Conservation (phyloP, 2,888 invertebrate species). For the Eretmocerus hayati region DNA sequence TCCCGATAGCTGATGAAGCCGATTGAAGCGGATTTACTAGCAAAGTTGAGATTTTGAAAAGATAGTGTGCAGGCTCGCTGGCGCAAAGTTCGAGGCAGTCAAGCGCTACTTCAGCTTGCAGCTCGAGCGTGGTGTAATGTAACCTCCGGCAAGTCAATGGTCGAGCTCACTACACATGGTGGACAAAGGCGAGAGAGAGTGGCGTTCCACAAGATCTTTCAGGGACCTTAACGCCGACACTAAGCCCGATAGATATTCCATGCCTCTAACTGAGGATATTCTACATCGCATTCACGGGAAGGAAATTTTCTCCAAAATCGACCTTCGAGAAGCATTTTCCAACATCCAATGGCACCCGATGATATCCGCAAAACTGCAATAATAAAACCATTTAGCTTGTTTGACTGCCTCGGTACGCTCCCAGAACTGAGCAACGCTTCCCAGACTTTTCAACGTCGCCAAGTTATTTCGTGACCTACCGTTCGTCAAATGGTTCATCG, state of each 20-base stretch:
- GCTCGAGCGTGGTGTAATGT: not conserved
- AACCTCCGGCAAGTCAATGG: not conserved
- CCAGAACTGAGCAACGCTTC: not conserved
- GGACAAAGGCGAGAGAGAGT: not conserved
- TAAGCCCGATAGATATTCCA: not conserved
- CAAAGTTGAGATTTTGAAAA: no score
- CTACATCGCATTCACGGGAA: not conserved
- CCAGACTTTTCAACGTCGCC: not conserved
- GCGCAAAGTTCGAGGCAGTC: not conserved
- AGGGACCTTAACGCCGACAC: not conserved
- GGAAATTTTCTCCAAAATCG: not conserved
- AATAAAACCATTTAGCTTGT: not conserved
- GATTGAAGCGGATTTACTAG: no score
- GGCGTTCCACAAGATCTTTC: not conserved
- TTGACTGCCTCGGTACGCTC: not conserved
- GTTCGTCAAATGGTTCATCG: slow-evolving; percentile 19
- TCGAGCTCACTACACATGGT: not conserved
- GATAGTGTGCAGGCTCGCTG: no score
- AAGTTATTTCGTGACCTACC: slow-evolving; percentile 19
- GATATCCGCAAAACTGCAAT: not conserved
- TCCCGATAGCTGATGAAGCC: no score
- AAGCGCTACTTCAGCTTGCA: not conserved
- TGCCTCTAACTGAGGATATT: not conserved
- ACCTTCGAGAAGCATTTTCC: not conserved
- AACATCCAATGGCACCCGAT: not conserved